These are phyloP conservation scores for Ferrisia virgata DNA, from an alignment of 2,888 invertebrate species.

Conservation along the genomic window DNA sequence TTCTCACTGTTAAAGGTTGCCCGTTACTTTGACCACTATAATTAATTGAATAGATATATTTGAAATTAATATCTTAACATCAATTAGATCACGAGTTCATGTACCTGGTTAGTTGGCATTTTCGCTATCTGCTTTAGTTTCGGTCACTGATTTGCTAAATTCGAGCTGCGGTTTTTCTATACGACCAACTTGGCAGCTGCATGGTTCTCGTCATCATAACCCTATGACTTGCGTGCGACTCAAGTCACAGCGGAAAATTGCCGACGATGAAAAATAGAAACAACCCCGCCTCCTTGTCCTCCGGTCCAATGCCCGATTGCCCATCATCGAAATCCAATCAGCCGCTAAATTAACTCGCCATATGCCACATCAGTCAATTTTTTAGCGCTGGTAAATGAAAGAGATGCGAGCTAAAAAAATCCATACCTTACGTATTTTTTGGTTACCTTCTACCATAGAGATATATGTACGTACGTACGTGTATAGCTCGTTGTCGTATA, in stretches of 20 bases:
- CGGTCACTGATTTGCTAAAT: slow-evolving; percentile 4
- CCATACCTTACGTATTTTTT: neutral
- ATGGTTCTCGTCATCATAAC: neutral
- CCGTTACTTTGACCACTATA: slow-evolving; percentile 27
- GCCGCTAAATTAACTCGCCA: neutral
- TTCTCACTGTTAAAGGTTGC: neutral
- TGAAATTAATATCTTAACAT: slow-evolving; percentile 13
- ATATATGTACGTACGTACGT: neutral
- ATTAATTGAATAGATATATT: neutral
- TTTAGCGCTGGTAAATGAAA: neutral
- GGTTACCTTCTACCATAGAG: too few relatives aligned
- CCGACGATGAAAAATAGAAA: neutral
- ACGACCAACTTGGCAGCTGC: neutral
- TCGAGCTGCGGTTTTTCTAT: neutral
- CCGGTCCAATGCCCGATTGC: neutral
- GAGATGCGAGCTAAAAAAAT: neutral
- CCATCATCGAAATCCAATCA: neutral
- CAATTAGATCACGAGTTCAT: slow-evolving; percentile 21
- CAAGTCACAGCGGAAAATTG: neutral
- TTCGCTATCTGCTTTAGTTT: neutral
- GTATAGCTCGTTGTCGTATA: neutral
- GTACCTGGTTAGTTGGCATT: neutral
- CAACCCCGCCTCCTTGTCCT: neutral
- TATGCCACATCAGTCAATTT: slow-evolving; percentile 14
- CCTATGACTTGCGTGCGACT: neutral